Conservation (phyloP, 2,113 vertebrate species). For the Stigmatopora argus region DNA sequence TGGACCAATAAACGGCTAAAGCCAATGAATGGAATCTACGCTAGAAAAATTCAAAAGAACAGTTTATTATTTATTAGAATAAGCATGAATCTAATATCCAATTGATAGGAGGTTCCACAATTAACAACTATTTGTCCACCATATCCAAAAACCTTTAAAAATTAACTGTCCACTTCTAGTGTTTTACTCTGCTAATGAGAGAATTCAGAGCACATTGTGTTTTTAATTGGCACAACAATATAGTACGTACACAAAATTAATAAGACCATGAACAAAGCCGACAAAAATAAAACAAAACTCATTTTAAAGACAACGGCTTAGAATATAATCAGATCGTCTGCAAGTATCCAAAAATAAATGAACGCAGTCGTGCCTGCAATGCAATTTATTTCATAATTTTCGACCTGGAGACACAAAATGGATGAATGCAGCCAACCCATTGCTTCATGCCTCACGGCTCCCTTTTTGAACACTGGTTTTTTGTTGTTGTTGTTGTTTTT, state of each 20-base stretch:
- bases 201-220: conserved; percentile 51
- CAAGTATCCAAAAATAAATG: conserved; percentile 32
- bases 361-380: conserved; percentile 11
- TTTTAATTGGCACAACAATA: conserved; percentile 59
- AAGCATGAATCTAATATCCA: background rate
- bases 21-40: background rate
- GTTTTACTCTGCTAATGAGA: conserved; percentile 30
- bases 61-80: background rate
- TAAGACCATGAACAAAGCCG: conserved; percentile 22
- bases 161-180: background rate
- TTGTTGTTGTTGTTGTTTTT: conserved; percentile 5
- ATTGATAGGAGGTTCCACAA: background rate
- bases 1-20: background rate
- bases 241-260: conserved; percentile 21
- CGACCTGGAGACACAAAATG: conserved; percentile 36
- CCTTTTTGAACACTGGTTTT: conserved; percentile 29
- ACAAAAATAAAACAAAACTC: conserved; percentile 26
- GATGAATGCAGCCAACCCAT: conserved; percentile 28
- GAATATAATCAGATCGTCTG: conserved; percentile 34
- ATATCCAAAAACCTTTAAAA: conserved; percentile 52
- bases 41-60: background rate
- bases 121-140: conserved; percentile 47
- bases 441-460: conserved; percentile 32
- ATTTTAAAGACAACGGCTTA: conserved; percentile 4
- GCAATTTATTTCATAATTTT: conserved; percentile 39